These are phyloP conservation scores for Sander lucioperca DNA, from an alignment of 2,113 vertebrate genomes.

Conservation along the genomic window DNA sequence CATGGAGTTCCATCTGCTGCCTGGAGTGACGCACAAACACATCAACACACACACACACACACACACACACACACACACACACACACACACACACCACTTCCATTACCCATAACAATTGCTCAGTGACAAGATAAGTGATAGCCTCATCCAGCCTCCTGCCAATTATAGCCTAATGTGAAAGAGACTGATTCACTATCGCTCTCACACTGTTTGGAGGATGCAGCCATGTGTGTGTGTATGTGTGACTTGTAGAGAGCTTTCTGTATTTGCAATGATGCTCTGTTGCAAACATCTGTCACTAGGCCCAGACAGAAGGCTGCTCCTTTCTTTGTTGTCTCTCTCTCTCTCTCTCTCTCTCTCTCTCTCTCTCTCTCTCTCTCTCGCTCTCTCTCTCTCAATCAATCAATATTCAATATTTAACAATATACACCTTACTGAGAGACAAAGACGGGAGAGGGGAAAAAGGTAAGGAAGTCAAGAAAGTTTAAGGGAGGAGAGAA, in stretches of 20 bases:
- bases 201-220: slow-evolving; percentile 63
- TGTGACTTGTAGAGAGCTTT: slow-evolving; percentile 58
- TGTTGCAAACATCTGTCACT: slow-evolving; percentile 78
- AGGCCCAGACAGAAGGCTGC: slow-evolving; percentile 73
- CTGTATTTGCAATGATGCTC: slow-evolving; percentile 64
- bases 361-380: not conserved
- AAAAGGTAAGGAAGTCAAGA: slow-evolving; percentile 6
- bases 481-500: slow-evolving; percentile 41
- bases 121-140: slow-evolving; percentile 80
- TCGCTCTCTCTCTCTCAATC: slow-evolving; percentile 7
- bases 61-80: slow-evolving; percentile 27
- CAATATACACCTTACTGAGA: slow-evolving; percentile 63
- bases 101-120: slow-evolving; percentile 77
- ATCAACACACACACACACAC: not conserved
- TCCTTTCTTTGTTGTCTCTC: slow-evolving; percentile 56
- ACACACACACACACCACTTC: slow-evolving; percentile 48
- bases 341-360: not conserved
- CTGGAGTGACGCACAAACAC: slow-evolving; percentile 61
- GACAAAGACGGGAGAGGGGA: slow-evolving; percentile 36
- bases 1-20: slow-evolving; percentile 83
- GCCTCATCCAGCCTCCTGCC: slow-evolving; percentile 76
- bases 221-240: slow-evolving; percentile 25
- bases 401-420: slow-evolving; percentile 78
- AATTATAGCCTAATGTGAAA: slow-evolving; percentile 79
- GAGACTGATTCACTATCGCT: slow-evolving; percentile 75